Evolutionary conservation across 2,797 vertebrate genomes (phyloP).

Genomic region (Australoheros facetus): DNA sequence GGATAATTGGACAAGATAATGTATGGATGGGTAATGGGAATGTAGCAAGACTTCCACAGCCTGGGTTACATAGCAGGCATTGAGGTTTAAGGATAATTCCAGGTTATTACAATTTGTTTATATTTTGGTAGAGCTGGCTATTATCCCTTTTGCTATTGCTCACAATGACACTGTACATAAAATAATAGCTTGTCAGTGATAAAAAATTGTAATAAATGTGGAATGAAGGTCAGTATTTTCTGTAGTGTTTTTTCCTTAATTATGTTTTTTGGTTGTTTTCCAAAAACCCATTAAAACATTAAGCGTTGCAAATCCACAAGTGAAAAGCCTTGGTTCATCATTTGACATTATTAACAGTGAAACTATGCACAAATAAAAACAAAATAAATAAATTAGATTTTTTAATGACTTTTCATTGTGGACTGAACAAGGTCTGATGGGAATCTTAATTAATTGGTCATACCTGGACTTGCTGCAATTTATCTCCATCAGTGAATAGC

Average conservation of each 20-base stretch:
- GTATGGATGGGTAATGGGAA: too few species aligned
- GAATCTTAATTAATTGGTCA: background rate
- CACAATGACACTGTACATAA: background rate
- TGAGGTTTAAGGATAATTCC: background rate
- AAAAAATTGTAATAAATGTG: background rate
- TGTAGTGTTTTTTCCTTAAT: too few species aligned
- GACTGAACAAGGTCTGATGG: background rate
- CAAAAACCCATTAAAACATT: background rate
- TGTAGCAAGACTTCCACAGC: background rate
- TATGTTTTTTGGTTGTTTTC: background rate
- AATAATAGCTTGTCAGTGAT: background rate
- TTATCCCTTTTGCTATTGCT: background rate
- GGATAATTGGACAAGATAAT: too few species aligned
- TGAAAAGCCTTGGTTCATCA: background rate
- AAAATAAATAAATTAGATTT: background rate
- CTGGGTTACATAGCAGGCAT: background rate
- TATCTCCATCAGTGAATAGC: background rate
- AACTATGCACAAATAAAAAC: background rate
- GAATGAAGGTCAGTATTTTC: too few species aligned
- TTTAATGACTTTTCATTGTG: background rate
- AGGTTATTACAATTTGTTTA: background rate
- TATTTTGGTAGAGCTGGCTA: background rate
- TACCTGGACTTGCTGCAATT: background rate
- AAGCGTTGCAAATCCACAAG: background rate
- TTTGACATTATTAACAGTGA: background rate